Base-by-base conservation (phyloP, 2,113 vertebrate species). In the Oryzias javanicus region DNA sequence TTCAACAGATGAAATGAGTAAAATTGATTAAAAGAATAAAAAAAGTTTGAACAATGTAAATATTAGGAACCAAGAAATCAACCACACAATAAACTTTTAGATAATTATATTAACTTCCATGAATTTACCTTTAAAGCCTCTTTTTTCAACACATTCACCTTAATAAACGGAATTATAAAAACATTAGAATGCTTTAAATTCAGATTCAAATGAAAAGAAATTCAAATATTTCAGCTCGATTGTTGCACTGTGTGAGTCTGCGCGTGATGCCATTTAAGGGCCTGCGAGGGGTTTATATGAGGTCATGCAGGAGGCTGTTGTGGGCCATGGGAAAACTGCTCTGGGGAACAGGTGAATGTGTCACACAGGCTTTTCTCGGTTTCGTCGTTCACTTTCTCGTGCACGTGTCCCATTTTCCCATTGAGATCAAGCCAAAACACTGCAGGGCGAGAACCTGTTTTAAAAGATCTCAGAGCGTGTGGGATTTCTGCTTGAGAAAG, bases 281-380 rank as follows among this genome's bases (percentile, higher is more conserved):
- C 79, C 68, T 75, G 59, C 69, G 68, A 49, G n/a, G 49, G 70
- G 72, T 77, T 76, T 81, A 67, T 60, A 54, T 77, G 73, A 77
- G 79, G 81, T 81, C 84, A 87, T 64, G 54, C 51, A 25, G 71
- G 65, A 79, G 72, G 70, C 76, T 80, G 84, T 70, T 70, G 76
- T 86, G 73, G 82, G 72, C 81, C 88, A 89, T 92, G 91, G 90
- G 91, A 93, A 92, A 86, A 82, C 53, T 19, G 64, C 75, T 80
- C 76, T 47, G 60, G 47, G 75, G 78, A 92, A 89, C 90, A 92
- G 90, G 91, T 93, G 92, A 92, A 86, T 77, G 46, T 86, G 82
- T 84, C 88, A 89, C 59, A 49, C 67, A 66, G 69, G 58, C 80
- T 64, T 86, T 80, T 82, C 69, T 72, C 63, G 60, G 25, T 46